phyloP scores from a whole-genome alignment of 2,888 invertebrate species.

The Cinara cedri region DNA sequence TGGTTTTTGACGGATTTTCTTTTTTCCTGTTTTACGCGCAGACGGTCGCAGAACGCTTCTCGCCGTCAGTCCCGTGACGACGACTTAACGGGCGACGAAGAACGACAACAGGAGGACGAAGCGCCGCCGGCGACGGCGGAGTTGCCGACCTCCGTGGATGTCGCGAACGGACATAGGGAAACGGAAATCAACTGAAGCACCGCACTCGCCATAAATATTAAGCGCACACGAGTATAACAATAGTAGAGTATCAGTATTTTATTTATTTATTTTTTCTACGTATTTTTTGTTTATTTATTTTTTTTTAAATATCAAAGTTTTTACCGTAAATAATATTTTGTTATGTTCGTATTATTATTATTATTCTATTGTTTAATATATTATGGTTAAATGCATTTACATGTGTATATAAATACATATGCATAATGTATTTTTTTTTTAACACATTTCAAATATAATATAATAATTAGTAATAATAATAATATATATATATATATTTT shows the following conservation, averaged over 20 bases:
- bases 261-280: too few species aligned
- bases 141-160: too few species aligned
- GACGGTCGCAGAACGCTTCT: neutral
- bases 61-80: neutral
- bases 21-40: neutral
- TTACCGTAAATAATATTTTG: constrained; percentile 1
- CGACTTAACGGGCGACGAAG: neutral
- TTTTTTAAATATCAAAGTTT: too few species aligned
- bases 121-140: neutral
- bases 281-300: too few species aligned
- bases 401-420: too few species aligned
- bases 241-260: too few species aligned
- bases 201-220: neutral
- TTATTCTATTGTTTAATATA: too few species aligned
- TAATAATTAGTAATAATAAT: neutral
- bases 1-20: neutral
- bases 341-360: constrained; percentile 11
- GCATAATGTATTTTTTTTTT: constrained; percentile 21
- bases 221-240: too few species aligned
- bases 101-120: neutral
- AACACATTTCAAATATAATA: constrained; percentile 34
- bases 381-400: too few species aligned
- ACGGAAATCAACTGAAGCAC: constrained; percentile 33
- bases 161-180: constrained; percentile 16
- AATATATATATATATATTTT: constrained; percentile 7